Base-by-base conservation (phyloP, 2,113 vertebrate genomes). In the Chrysemys picta region DNA sequence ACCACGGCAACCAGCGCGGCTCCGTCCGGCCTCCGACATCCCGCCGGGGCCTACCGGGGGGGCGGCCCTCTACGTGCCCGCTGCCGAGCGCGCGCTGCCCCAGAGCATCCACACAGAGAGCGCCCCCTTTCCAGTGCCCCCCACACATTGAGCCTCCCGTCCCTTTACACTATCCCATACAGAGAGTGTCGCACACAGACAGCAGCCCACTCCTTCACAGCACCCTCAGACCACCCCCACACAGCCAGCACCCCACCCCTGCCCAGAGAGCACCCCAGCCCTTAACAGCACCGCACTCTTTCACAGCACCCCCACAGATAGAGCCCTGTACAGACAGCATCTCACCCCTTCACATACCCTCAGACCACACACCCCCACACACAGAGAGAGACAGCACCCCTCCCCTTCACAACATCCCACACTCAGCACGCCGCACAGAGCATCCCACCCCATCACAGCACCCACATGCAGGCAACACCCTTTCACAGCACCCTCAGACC, bases 1-100 rank as follows among this genome's bases (percentile, higher is more conserved):
- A 75, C 93, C 95, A 81, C 62, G 88, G 95, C 57, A 93, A 97
- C 95, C 86, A 27, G 25, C 47, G 50, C 50, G 16, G 86, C 50
- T 69, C 62, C 62, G 35, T 17, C 62, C 35, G 62, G 75, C 85
- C 49, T 14, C 8, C 45, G 10, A 22, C 80, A 52, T 38, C 78
- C 38, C 62, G 53, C 47, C 22, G 27, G 79, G 62, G 56, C 85
- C 54, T 13, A 38, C 72, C 22, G 13, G 3, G 45, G n/a, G 54
- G 42, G 53, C 82, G 6, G 47, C 47, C 11, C 53, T 75, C 82
- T 38, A 80, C 49, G 11, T 45, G 65, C 75, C 80, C 27, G 52
- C 21, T 31, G 17, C 42, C 42, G 21, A 25, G n/a, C 62, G n/a
- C 8, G 1, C 5, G 12, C 5, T 17, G 8, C 4, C 8, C 13